phyloP scores from a whole-genome alignment of 1,140 invertebrate species.

The Papilio xuthus region DNA sequence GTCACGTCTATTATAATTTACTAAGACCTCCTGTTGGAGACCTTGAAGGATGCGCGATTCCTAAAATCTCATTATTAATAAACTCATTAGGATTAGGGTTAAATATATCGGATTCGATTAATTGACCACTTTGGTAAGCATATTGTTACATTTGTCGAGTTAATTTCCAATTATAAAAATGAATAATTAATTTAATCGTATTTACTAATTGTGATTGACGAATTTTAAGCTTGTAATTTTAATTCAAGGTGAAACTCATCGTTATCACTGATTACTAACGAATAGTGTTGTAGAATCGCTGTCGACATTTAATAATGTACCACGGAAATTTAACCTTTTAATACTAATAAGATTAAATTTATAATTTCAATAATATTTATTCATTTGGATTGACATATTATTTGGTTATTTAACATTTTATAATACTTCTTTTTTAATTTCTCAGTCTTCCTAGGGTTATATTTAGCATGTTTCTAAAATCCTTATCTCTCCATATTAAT shows the following conservation, averaged over 20 bases:
- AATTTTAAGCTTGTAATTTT: conserved; percentile 22
- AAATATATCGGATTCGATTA: too few species aligned
- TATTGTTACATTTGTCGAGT: neutral
- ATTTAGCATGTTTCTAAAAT: too few species aligned
- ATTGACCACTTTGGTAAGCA: neutral
- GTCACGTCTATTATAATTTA: neutral
- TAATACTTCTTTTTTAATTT: too few species aligned
- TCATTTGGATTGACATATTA: too few species aligned
- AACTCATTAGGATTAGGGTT: too few species aligned
- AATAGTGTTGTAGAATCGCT: conserved; percentile 10
- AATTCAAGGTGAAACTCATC: conserved; percentile 21
- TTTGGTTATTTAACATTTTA: too few species aligned
- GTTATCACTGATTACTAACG: conserved; percentile 4
- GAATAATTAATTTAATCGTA: neutral
- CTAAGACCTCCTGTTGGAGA: neutral
- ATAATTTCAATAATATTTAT: neutral
- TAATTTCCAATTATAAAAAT: neutral
- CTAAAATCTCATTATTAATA: too few species aligned
- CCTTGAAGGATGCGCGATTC: neutral
- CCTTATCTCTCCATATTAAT: too few species aligned
- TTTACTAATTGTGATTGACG: neutral
- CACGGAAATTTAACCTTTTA: neutral
- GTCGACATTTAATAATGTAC: neutral
- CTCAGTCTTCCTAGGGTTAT: too few species aligned
- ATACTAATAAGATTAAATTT: neutral